A percentile compares a stretch with the other conserved stretches of the same genome.
These are phyloP conservation scores for Hesperophylax magnus DNA, from an alignment of 1,140 invertebrate genomes.

Conservation along the genomic window DNA sequence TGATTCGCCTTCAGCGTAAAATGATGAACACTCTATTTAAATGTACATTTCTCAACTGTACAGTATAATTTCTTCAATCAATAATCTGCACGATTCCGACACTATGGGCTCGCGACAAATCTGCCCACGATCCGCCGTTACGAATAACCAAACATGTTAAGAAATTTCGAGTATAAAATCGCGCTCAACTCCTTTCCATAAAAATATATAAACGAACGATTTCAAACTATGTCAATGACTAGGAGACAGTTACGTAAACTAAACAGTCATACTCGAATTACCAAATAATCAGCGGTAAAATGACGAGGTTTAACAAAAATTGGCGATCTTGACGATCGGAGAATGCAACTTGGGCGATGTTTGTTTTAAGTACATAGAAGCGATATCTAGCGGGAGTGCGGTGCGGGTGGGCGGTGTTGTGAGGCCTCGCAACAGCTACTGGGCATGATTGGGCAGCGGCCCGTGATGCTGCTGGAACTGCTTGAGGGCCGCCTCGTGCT, in stretches of 20 bases:
- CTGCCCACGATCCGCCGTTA: conserved; percentile 3
- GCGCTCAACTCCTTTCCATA: conserved; percentile 37
- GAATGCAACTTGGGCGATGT: conserved; percentile 25
- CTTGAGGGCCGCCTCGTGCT: conserved; percentile 80
- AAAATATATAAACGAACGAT: conserved; percentile 43
- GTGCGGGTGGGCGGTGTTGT: conserved; percentile 18
- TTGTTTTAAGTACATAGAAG: conserved; percentile 38
- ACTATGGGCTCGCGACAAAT: conserved; percentile 27
- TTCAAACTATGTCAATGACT: conserved; percentile 42
- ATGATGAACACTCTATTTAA: conserved; percentile 12
- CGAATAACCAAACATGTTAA: conserved; percentile 18
- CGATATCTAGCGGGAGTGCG: conserved; percentile 38
- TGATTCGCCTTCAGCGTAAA: conserved; percentile 17
- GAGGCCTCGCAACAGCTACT: conserved; percentile 63
- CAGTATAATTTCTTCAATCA: neutral
- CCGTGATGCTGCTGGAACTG: conserved; percentile 74
- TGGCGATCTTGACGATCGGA: conserved; percentile 33
- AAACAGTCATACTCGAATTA: conserved; percentile 42
- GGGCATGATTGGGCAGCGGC: conserved; percentile 72
- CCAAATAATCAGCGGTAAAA: conserved; percentile 18
- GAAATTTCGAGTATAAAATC: conserved; percentile 42
- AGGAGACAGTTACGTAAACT: conserved; percentile 42
- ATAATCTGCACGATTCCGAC: neutral
- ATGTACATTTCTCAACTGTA: conserved; percentile 1
- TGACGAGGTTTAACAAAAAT: conserved; percentile 32